Evolutionary conservation across 2,113 vertebrate genomes (phyloP).

Genomic region (Chaetodon auriga): DNA sequence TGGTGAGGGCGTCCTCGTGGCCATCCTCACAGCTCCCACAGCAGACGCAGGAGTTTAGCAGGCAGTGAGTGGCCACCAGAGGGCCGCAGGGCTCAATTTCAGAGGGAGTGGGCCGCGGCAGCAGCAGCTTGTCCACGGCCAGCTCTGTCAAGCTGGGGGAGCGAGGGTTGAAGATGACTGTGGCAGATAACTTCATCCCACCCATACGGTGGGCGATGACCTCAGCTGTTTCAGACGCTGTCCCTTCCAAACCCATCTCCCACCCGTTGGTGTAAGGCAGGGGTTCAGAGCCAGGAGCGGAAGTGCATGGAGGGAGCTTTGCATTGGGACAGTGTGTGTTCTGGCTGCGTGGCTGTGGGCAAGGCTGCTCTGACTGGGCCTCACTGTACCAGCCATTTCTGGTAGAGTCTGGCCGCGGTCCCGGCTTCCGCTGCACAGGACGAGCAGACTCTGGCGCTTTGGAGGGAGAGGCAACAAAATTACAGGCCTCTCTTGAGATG

Average conservation of each 20-base stretch:
- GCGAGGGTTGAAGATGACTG: conserved; percentile 97
- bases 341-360: conserved; percentile 71
- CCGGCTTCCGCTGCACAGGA: conserved; percentile 38
- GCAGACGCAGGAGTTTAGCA: conserved; percentile 96
- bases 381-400: conserved; percentile 78
- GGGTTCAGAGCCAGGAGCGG: conserved; percentile 75
- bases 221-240: conserved; percentile 87
- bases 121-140: conserved; percentile 79
- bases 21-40: conserved; percentile 92
- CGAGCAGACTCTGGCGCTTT: conserved; percentile 68
- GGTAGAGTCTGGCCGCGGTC: conserved; percentile 47
- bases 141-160: conserved; percentile 86
- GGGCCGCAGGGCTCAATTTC: conserved; percentile 85
- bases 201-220: conserved; percentile 95
- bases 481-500: conserved; percentile 72
- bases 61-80: conserved; percentile 89
- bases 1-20: conserved; percentile 82
- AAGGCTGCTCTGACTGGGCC: conserved; percentile 67
- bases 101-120: conserved; percentile 64
- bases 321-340: conserved; percentile 73
- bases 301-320: conserved; percentile 58
- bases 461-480: conserved; percentile 55
- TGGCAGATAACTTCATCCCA: conserved; percentile 98
- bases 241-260: conserved; percentile 85
- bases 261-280: conserved; percentile 88